These are phyloP conservation scores for Paramisgurnus dabryanus DNA, from an alignment of 2,113 vertebrate species.

Conservation along the genomic window DNA sequence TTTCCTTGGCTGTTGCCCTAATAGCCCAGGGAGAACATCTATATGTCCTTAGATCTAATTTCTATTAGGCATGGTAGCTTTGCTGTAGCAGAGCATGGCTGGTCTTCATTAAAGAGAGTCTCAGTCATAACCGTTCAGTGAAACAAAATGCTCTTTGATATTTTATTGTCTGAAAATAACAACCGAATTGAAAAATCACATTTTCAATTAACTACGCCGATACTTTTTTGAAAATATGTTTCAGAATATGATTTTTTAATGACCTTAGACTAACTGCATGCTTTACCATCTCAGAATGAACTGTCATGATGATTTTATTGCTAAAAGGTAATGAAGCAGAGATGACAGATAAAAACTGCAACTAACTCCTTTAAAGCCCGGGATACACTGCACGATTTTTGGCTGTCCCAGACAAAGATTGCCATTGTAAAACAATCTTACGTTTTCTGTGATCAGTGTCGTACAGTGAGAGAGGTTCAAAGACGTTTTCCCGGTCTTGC, in stretches of 20 bases:
- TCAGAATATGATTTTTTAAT: not conserved
- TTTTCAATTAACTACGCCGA: not conserved
- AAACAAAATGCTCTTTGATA: not conserved
- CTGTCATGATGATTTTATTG: slow-evolving; percentile 30
- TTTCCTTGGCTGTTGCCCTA: slow-evolving; percentile 66
- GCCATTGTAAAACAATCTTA: too few relatives aligned
- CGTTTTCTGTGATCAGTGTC: too few relatives aligned
- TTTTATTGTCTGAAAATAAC: not conserved
- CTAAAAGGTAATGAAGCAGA: slow-evolving; percentile 42
- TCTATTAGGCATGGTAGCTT: slow-evolving; percentile 58
- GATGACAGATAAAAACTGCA: slow-evolving; percentile 32
- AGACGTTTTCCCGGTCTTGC: too few relatives aligned
- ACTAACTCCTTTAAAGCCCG: too few relatives aligned
- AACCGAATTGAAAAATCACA: not conserved
- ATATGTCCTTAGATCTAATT: slow-evolving; percentile 66
- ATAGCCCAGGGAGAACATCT: slow-evolving; percentile 65
- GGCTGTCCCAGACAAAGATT: too few relatives aligned
- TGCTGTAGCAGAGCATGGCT: slow-evolving; percentile 41
- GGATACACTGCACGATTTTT: too few relatives aligned
- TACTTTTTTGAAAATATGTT: not conserved
- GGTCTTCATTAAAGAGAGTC: slow-evolving; percentile 38
- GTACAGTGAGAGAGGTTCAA: too few relatives aligned
- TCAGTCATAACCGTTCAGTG: not conserved
- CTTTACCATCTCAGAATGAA: not conserved
- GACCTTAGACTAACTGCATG: not conserved